phyloP scores from a whole-genome alignment of 2,113 vertebrate species.

The Catharus fuscescens region DNA sequence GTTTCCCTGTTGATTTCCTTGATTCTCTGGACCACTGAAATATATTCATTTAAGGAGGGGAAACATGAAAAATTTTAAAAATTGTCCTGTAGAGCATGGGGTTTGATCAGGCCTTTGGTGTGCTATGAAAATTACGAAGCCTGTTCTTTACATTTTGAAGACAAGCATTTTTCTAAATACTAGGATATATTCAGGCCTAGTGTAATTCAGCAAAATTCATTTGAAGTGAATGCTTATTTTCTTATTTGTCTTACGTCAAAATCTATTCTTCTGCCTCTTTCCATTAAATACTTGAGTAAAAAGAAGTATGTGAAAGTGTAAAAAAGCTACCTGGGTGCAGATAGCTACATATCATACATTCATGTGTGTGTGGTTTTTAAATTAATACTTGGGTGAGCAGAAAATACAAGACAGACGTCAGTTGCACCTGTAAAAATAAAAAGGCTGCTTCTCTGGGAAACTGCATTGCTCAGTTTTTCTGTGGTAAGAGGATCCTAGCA shows the following conservation, averaged over 20 bases:
- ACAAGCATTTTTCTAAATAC: background rate
- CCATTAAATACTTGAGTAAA: background rate
- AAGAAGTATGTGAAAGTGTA: background rate
- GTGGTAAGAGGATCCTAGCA: background rate
- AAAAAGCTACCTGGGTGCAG: background rate
- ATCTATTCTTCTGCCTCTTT: background rate
- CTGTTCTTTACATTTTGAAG: background rate
- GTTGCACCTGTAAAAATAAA: conserved; percentile 50
- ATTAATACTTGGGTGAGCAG: background rate
- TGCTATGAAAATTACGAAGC: background rate
- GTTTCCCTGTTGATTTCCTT: background rate
- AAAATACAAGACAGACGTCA: background rate
- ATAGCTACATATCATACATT: background rate
- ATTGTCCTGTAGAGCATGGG: background rate
- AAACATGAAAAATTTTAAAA: background rate
- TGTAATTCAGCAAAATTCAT: background rate
- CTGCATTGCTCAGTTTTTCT: background rate
- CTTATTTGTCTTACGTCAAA: background rate
- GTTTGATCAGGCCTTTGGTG: background rate
- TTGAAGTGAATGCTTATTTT: background rate
- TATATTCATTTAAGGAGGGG: background rate
- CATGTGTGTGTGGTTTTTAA: background rate
- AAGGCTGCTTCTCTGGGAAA: background rate
- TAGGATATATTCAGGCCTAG: background rate
- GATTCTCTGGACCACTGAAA: background rate